Conservation (phyloP, 1,140 invertebrate genomes). For the Branchinecta lindahli region DNA sequence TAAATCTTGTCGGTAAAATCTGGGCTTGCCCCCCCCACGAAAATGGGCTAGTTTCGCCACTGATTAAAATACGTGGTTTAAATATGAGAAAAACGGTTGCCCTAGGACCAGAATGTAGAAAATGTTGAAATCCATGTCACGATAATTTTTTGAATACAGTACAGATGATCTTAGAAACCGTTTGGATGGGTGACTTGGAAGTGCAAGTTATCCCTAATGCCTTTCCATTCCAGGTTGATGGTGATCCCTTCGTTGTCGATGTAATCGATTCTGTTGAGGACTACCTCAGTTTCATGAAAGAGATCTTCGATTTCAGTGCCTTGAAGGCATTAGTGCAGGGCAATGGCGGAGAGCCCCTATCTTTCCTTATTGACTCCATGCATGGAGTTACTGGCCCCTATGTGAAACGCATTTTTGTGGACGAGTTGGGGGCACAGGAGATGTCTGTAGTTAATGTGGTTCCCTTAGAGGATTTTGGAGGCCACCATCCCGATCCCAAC, state of each 20-base stretch:
- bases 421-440: constrained; percentile 59
- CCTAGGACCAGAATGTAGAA: too few species aligned
- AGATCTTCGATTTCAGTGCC: constrained; percentile 86
- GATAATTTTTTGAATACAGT: too few species aligned
- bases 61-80: too few species aligned
- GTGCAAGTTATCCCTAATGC: neutral
- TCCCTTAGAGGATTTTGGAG: constrained; percentile 87
- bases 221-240: constrained; percentile 43
- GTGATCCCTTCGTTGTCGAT: constrained; percentile 61
- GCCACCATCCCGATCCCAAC: constrained; percentile 95
- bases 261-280: constrained; percentile 81
- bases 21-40: too few species aligned
- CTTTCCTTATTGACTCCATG: constrained; percentile 82
- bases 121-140: too few species aligned
- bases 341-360: constrained; percentile 47
- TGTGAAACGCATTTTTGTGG: constrained; percentile 69
- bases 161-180: too few species aligned
- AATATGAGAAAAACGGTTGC: too few species aligned
- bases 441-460: constrained; percentile 49
- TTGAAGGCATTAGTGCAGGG: constrained; percentile 60
- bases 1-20: too few species aligned
- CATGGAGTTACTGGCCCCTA: constrained; percentile 96
- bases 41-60: too few species aligned
- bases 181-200: too few species aligned
- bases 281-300: constrained; percentile 84